Evolutionary conservation across 2,113 vertebrate genomes (phyloP).

Genomic region (Rallus limicola): DNA sequence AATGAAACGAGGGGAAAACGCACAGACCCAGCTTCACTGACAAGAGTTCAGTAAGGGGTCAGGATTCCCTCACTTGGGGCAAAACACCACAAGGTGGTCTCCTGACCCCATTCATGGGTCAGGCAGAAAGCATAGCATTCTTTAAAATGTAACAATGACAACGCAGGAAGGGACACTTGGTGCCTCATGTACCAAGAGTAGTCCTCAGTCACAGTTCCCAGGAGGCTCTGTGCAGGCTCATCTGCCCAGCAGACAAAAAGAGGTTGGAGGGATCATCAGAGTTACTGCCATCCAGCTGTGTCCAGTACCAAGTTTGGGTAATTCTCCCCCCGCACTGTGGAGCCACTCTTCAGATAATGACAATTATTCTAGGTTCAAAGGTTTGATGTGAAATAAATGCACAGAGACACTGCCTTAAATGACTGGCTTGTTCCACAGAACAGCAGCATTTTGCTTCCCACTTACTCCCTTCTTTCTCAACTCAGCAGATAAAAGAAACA

Average conservation of each 20-base stretch:
- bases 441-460: neutral
- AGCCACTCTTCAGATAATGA: neutral
- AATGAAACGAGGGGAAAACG: neutral
- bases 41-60: neutral
- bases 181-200: neutral
- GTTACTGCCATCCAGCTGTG: neutral
- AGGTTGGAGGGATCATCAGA: neutral
- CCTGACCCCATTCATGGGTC: neutral
- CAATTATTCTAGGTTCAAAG: neutral
- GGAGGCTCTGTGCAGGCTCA: accelerated
- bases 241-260: neutral
- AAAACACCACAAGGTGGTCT: neutral
- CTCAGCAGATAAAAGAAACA: neutral
- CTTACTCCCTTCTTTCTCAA: neutral
- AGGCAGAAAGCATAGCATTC: neutral
- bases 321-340: neutral
- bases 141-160: neutral
- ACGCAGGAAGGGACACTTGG: neutral
- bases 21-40: neutral
- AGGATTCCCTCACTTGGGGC: neutral
- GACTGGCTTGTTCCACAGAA: neutral
- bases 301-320: neutral
- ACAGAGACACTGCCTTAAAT: neutral
- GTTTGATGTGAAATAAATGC: neutral
- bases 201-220: neutral